A percentile compares a stretch with the other conserved stretches of the same genome.
Conservation (phyloP, 2,797 vertebrate species). For the Knipowitschia caucasica region DNA sequence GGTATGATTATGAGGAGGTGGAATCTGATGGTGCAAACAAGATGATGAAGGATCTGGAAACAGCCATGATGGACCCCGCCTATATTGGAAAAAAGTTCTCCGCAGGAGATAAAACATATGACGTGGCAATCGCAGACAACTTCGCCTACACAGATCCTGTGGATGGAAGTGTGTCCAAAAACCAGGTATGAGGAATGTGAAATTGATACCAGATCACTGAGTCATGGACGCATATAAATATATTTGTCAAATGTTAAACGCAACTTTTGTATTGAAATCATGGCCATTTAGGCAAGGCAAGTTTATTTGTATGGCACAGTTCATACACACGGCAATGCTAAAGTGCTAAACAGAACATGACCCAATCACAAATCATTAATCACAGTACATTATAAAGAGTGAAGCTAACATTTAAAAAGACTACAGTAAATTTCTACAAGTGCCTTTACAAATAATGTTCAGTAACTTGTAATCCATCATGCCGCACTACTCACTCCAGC, state of each 20-base stretch:
- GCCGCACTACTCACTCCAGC: background rate
- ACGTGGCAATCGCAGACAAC: conserved; percentile 90
- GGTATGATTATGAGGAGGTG: conserved; percentile 97
- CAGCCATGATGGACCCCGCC: conserved; percentile 83
- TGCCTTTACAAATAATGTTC: background rate
- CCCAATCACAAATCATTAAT: too few relatives aligned
- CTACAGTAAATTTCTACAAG: too few relatives aligned
- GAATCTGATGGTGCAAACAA: conserved; percentile 89
- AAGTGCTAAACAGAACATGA: too few relatives aligned
- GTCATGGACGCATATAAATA: background rate
- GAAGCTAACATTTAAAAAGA: too few relatives aligned
- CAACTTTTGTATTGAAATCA: too few relatives aligned
- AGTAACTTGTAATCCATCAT: too few relatives aligned
- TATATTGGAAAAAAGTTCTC: conserved; percentile 89
- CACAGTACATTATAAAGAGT: too few relatives aligned
- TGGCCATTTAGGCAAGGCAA: too few relatives aligned
- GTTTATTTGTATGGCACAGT: too few relatives aligned
- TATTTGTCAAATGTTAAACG: too few relatives aligned
- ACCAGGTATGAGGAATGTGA: conserved; percentile 81
- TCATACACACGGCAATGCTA: too few relatives aligned
- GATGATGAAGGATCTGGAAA: conserved; percentile 92
- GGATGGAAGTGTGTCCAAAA: conserved; percentile 91
- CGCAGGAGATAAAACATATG: conserved; percentile 85
- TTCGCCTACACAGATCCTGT: conserved; percentile 95
- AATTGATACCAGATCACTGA: background rate